phyloP scores from a whole-genome alignment of 2,888 invertebrate genomes.

The Cataglyphis albicans region DNA sequence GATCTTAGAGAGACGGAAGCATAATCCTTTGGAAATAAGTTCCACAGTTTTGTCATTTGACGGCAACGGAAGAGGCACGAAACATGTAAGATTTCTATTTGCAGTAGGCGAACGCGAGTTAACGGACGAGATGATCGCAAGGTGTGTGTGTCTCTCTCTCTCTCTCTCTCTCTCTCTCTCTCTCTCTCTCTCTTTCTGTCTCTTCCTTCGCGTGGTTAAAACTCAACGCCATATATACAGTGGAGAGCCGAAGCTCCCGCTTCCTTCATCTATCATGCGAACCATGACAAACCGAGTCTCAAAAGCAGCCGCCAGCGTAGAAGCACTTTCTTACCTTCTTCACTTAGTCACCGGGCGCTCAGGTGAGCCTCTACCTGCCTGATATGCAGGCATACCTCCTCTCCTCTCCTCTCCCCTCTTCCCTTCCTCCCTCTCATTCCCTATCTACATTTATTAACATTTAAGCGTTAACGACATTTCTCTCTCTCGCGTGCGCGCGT shows the following conservation, averaged over 20 bases:
- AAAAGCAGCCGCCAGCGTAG: constrained; percentile 84
- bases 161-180: background rate
- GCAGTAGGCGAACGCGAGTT: constrained; percentile 64
- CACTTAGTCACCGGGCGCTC: constrained; percentile 76
- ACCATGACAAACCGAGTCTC: constrained; percentile 85
- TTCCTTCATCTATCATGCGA: constrained; percentile 85
- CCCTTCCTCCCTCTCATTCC: constrained; percentile 60
- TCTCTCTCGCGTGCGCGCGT: constrained; percentile 68
- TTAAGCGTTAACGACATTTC: constrained; percentile 85
- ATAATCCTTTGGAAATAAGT: constrained; percentile 24
- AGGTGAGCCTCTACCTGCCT: constrained; percentile 81
- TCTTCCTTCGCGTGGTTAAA: constrained; percentile 60
- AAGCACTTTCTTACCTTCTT: constrained; percentile 76
- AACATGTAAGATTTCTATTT: constrained; percentile 74
- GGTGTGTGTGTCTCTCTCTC: constrained; percentile 64
- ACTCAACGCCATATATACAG: constrained; percentile 68
- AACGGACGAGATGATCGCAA: constrained; percentile 68
- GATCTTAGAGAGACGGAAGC: constrained; percentile 6
- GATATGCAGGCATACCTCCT: constrained; percentile 68
- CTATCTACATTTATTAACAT: constrained; percentile 84
- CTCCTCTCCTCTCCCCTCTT: constrained; percentile 54
- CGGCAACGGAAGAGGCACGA: constrained; percentile 49
- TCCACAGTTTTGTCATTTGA: constrained; percentile 49
- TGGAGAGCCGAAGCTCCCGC: constrained; percentile 68
- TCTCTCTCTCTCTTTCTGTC: too few relatives aligned